Base-by-base conservation (phyloP, 2,888 invertebrate species). In the Ochropleura plecta region DNA sequence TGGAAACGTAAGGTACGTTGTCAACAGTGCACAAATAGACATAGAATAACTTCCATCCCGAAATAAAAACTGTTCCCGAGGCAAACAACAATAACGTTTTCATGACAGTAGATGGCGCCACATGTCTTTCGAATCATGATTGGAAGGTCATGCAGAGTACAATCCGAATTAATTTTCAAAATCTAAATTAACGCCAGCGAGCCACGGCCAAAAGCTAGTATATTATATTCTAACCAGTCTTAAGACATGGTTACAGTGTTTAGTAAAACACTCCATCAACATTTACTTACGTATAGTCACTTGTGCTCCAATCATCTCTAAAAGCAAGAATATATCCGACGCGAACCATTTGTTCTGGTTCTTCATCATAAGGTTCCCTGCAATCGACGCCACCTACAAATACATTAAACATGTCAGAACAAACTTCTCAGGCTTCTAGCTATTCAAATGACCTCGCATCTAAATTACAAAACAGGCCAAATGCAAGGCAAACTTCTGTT, bases 341-440 rank as follows among this genome's bases (percentile, higher is more conserved):
- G 97, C 97, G 89, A 98, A 98, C 78, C 97, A 97, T 3, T 92
- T 95, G 83, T 98, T 95, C 10, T 94, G 86, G 87, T 98, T 97
- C 91, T 98, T 98, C 77, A 98, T 96, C 93, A 97, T 97, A 73
- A 98, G 91, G 89, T 98, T 98, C 1, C 98, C 98, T 63, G 97
- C 98, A 81, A 98, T 93, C 1, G 97, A 97, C 67, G 97, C 98
- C 78, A 97, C 95, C 97, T 97, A 89, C 69, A 92, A 86, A 78
- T 68, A 70, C 66, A 71, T 71, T 68, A 73, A 64, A 83, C 79
- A 73, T 82, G 49, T 67, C 51, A 64, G 72, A 72, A 59, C 49
- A n/a, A 70, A 69, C 57, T 71, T 78, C 59, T 69, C 70, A 69
- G 51, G 30, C 71, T 75, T 40, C 73, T 66, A 70, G 69, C n/a